Evolutionary conservation across 2,888 invertebrate genomes (phyloP).

Genomic region (Heliconius ismenius): DNA sequence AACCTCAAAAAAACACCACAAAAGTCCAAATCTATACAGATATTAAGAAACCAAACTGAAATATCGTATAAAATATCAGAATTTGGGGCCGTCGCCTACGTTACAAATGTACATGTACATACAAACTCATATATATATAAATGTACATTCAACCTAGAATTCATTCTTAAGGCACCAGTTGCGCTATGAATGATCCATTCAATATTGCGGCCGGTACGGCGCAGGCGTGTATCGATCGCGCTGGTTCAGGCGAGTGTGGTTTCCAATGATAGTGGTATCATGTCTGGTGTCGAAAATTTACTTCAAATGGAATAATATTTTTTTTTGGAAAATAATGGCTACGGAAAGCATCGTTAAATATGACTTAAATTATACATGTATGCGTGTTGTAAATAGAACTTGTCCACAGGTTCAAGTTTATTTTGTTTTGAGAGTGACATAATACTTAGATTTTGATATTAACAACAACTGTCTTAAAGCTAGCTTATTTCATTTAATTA

Average conservation of each 20-base stretch:
- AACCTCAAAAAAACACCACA: background rate
- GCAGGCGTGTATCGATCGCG: constrained; percentile 67
- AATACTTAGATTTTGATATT: too few species aligned
- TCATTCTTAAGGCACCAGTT: constrained; percentile 72
- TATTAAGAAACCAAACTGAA: background rate
- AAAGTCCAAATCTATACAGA: background rate
- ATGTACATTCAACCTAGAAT: constrained; percentile 40
- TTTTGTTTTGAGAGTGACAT: too few species aligned
- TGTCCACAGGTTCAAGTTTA: too few species aligned
- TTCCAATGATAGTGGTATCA: constrained; percentile 41
- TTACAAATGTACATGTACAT: constrained; percentile 19
- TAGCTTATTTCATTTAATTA: too few species aligned
- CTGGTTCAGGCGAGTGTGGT: constrained; percentile 46
- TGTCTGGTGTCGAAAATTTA: constrained; percentile 29
- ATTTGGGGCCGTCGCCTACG: constrained; percentile 37
- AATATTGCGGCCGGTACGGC: constrained; percentile 59
- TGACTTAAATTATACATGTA: too few species aligned
- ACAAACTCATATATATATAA: constrained; percentile 16
- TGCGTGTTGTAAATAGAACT: too few species aligned
- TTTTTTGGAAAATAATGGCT: too few species aligned
- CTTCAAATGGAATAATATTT: background rate
- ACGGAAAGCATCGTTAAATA: too few species aligned
- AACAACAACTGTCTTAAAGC: too few species aligned
- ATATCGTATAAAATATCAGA: background rate
- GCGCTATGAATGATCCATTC: constrained; percentile 74